phyloP scores from a whole-genome alignment of 2,797 vertebrate species.

The Acestrorhynchus altus region DNA sequence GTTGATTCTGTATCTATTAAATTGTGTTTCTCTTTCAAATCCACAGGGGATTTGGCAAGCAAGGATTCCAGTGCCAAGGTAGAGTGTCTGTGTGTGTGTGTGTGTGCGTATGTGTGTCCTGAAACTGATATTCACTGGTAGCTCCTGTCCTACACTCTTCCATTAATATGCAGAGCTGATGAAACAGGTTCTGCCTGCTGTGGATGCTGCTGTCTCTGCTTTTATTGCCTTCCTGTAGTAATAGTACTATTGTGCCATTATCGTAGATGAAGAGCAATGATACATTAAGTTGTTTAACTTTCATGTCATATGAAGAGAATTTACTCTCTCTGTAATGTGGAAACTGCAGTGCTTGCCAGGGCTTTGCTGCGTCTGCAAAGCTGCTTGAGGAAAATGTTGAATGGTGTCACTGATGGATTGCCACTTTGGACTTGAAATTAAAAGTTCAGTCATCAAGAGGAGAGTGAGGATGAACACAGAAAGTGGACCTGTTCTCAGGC shows the following conservation, averaged over 20 bases:
- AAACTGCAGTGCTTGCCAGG: constrained; percentile 45
- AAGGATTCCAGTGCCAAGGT: constrained; percentile 99
- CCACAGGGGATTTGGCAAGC: constrained; percentile 97
- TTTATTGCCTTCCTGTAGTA: constrained; percentile 28
- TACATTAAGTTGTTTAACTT: constrained; percentile 26
- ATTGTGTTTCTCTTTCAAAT: constrained; percentile 60
- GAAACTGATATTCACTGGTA: constrained; percentile 1
- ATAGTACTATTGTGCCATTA: constrained; percentile 7
- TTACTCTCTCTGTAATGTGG: constrained; percentile 50
- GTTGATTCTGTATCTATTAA: not conserved
- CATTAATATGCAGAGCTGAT: not conserved
- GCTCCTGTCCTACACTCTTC: constrained; percentile 2
- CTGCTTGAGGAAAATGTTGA: constrained; percentile 18
- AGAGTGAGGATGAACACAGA: constrained; percentile 23
- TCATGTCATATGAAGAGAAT: constrained; percentile 43
- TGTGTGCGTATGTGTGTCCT: constrained; percentile 31
- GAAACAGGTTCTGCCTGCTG: not conserved
- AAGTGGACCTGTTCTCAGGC: not conserved
- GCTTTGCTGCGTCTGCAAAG: constrained; percentile 3
- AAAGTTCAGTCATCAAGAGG: not conserved
- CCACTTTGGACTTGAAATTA: constrained; percentile 3
- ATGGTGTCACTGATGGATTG: constrained; percentile 13
- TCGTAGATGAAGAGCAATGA: constrained; percentile 33
- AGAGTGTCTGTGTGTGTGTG: constrained; percentile 58
- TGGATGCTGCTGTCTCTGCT: not conserved